Evolutionary conservation across 2,113 vertebrate species (phyloP), one percentile per base, ranked within the genome.

Genomic region (Actinemys pallida): DNA sequence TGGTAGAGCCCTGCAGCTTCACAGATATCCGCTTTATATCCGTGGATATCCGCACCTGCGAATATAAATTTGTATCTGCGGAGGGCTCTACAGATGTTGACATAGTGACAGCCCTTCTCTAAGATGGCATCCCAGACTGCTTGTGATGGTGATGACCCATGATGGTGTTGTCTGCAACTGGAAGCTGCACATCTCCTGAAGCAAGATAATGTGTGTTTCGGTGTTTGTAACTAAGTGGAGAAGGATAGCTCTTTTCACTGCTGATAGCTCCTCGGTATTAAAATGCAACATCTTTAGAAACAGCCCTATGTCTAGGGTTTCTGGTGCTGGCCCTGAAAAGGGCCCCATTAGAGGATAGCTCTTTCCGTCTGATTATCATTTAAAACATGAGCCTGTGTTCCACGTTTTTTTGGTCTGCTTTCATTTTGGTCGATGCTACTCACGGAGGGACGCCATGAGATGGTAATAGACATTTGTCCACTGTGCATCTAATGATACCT

Each of bases 401-500:
- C 62, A 69, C 16, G 8, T 31, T 16, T 69, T 24, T 27, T 39
- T 10, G 22, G n/a, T 69, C 62, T 62, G 10, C 62, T 72, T 72
- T 39, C n/a, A 22, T 39, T 69, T n/a, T 20, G 35, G 19, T 72
- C 22, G 5, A 72, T 72, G 65, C n/a, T 72, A 39, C 65, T 39
- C 14, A 35, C 1, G 5, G 31, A 57, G 31, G 14, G 5, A 35
- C 4, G 7, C 62, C n/a, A 39, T 72, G 65, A 39, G n/a, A 72
- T 39, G 65, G 16, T n/a, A 72, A 39, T 69, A 69, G 65, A 69
- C 14, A n/a, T n/a, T 39, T 72, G 31, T 69, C 19, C n/a, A n/a
- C 17, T 10, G 17, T 81, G 57, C 84, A 5, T 93, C 89, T 90
- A 62, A 79, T 90, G 92, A 59, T 96, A 92, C 93, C 96, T 95